Evolutionary conservation across 2,888 invertebrate species (phyloP).

Genomic region (Andrena marginata): DNA sequence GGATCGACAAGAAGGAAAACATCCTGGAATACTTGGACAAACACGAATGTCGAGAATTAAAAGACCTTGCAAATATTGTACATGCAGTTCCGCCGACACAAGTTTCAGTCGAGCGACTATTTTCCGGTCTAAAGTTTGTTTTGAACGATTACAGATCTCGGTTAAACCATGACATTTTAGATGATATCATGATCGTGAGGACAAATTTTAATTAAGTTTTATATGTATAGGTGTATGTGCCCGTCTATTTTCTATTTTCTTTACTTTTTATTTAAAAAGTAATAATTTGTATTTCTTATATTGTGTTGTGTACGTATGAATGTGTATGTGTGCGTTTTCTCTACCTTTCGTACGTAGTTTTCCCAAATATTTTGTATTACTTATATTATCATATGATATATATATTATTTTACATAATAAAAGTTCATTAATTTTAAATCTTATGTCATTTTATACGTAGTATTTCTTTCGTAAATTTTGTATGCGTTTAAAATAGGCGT

Average conservation of each 20-base stretch:
- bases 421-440: too few species aligned
- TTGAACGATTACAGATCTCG: constrained; percentile 6
- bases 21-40: constrained; percentile 14
- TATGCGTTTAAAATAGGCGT: too few species aligned
- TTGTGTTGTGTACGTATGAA: neutral
- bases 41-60: neutral
- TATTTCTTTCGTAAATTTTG: too few species aligned
- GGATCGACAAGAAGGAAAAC: neutral
- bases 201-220: constrained; percentile 6
- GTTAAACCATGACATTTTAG: constrained; percentile 17
- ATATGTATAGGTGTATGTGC: neutral
- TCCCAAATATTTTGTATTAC: too few species aligned
- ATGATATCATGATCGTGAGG: constrained; percentile 15
- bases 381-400: too few species aligned
- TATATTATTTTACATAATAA: too few species aligned
- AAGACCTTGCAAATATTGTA: neutral
- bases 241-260: too few species aligned
- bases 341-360: too few species aligned
- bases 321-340: neutral
- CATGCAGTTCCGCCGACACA: constrained; percentile 6
- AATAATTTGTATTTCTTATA: neutral
- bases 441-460: too few species aligned
- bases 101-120: constrained; percentile 16
- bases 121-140: constrained; percentile 20
- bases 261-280: too few species aligned